Percentiles rank a stretch among this genome's conserved stretches.
Conservation (phyloP, 2,888 invertebrate genomes). For the Sceliomorpha sp. region DNA sequence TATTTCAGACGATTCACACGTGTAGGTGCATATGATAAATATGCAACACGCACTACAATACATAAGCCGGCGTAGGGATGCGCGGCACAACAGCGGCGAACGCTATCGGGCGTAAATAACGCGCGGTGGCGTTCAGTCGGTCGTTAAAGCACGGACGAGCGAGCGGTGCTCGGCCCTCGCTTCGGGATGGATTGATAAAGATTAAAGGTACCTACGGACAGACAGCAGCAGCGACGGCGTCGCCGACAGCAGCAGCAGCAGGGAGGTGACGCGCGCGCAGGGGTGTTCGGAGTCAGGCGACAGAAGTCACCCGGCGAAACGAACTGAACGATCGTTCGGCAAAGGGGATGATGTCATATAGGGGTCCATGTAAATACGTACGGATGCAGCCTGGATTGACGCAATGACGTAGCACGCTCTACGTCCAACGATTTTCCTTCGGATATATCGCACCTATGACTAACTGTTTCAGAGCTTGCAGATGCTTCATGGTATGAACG, state of each 20-base stretch:
- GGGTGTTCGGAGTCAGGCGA: constrained; percentile 73
- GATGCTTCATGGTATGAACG: too few species aligned
- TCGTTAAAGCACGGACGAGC: constrained; percentile 58
- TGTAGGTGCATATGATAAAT: constrained; percentile 46
- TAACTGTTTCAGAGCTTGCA: background rate
- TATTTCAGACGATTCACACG: constrained; percentile 10
- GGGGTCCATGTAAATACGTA: constrained; percentile 72
- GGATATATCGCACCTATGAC: constrained; percentile 26
- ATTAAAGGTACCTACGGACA: constrained; percentile 76
- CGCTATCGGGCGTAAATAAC: constrained; percentile 77
- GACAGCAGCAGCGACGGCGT: constrained; percentile 22
- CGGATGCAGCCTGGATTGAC: constrained; percentile 68
- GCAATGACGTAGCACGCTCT: constrained; percentile 31
- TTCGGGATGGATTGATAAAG: constrained; percentile 78
- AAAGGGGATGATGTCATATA: constrained; percentile 76
- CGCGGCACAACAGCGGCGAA: constrained; percentile 39
- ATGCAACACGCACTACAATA: constrained; percentile 25
- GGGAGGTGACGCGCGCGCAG: constrained; percentile 57
- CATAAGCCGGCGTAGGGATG: constrained; percentile 26
- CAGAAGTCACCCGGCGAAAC: constrained; percentile 80
- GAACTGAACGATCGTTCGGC: constrained; percentile 63
- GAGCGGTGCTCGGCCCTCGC: constrained; percentile 64
- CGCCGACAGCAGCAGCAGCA: background rate
- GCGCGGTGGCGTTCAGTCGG: constrained; percentile 71
- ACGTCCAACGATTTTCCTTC: background rate